Conservation (phyloP, 2,113 vertebrate species). For the Trogon melanurus region DNA sequence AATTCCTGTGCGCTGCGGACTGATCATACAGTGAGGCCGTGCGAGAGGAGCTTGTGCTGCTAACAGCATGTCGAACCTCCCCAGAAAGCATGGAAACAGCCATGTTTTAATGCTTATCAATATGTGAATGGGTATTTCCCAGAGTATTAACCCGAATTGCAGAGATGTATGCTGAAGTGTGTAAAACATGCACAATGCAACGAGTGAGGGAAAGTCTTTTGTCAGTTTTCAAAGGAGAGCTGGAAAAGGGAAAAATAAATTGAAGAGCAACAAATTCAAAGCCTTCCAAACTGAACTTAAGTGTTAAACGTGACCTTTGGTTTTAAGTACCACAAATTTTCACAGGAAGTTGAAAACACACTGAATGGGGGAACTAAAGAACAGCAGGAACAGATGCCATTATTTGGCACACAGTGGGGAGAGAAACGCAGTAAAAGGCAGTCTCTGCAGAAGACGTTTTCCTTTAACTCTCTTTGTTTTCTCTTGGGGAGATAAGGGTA, state of each 20-base stretch:
- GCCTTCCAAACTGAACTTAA: not conserved
- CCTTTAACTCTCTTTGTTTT: conserved; percentile 66
- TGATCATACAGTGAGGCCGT: not conserved
- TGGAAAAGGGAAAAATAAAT: not conserved
- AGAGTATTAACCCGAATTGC: not conserved
- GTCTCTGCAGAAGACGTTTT: conserved; percentile 62
- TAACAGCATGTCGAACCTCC: not conserved
- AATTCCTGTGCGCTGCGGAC: not conserved
- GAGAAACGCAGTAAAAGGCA: conserved; percentile 57
- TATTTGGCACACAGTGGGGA: conserved; percentile 70
- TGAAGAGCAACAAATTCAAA: conserved; percentile 6
- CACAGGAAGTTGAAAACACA: conserved; percentile 46
- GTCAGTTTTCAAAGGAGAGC: not conserved
- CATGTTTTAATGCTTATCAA: conserved; percentile 38
- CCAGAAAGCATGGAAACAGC: not conserved
- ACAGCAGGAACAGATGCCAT: conserved; percentile 77
- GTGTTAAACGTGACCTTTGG: conserved; percentile 44
- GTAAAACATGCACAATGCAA: not conserved
- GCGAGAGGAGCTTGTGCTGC: not conserved
- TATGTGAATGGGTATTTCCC: not conserved
- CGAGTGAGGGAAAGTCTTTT: not conserved
- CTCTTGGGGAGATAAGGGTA: conserved; percentile 61
- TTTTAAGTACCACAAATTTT: conserved; percentile 40
- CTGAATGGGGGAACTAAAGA: conserved; percentile 70
- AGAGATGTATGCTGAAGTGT: not conserved